Evolutionary conservation across 1,140 invertebrate species (phyloP).

Genomic region (Berghia stephanieae): DNA sequence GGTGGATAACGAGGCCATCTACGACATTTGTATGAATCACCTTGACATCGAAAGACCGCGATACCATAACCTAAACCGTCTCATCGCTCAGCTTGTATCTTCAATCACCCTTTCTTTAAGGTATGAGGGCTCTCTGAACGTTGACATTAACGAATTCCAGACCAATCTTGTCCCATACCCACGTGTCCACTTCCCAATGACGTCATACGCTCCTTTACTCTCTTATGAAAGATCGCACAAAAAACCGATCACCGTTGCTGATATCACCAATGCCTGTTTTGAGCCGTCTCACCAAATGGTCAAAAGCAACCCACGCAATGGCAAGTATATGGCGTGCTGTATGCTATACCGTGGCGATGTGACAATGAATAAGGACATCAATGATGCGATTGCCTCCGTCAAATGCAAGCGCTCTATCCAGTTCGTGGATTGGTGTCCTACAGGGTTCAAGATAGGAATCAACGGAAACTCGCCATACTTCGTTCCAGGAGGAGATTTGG

Average conservation of each 20-base stretch:
- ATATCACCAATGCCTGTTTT: conserved; percentile 80
- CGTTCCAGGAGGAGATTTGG: too few species aligned
- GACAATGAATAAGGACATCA: too few species aligned
- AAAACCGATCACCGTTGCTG: conserved; percentile 71
- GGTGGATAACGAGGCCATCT: conserved; percentile 85
- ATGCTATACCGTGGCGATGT: too few species aligned
- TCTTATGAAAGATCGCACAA: conserved; percentile 62
- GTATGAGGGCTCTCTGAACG: conserved; percentile 86
- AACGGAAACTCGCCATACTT: too few species aligned
- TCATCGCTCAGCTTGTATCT: conserved; percentile 70
- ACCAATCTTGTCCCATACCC: conserved; percentile 60
- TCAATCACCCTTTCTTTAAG: conserved; percentile 73
- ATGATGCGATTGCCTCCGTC: too few species aligned
- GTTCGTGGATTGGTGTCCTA: too few species aligned
- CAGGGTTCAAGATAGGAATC: too few species aligned
- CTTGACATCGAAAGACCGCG: conserved; percentile 79
- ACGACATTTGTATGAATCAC: conserved; percentile 85
- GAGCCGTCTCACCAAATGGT: too few species aligned
- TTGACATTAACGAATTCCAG: conserved; percentile 86
- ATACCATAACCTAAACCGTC: conserved; percentile 62
- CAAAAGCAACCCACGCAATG: too few species aligned
- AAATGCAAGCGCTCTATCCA: too few species aligned
- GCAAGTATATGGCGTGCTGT: too few species aligned
- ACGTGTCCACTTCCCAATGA: conserved; percentile 54
- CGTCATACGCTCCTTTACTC: conserved; percentile 54